These are phyloP conservation scores for Spinibarbus caldwelli DNA, from an alignment of 2,797 vertebrate species.

Conservation along the genomic window DNA sequence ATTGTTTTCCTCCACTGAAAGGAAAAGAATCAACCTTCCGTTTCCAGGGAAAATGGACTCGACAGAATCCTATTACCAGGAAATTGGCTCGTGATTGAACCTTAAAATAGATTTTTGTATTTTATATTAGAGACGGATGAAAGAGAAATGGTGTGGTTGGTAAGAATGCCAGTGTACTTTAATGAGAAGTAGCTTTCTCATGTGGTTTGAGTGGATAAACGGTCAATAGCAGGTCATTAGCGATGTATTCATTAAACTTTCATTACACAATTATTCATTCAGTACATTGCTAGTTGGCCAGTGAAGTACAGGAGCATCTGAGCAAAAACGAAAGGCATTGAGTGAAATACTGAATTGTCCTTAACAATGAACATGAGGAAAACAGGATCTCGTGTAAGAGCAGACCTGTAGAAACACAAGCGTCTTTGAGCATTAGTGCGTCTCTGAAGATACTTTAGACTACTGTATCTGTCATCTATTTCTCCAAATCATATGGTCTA, in stretches of 20 bases:
- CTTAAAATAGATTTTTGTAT: constrained; percentile 36
- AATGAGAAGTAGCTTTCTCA: constrained; percentile 15
- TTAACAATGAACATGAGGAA: neutral
- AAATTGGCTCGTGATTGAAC: constrained; percentile 38
- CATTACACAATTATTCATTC: neutral
- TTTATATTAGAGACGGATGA: neutral
- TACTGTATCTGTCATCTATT: neutral
- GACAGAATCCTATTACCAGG: constrained; percentile 27
- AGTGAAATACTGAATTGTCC: neutral
- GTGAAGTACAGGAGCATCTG: neutral
- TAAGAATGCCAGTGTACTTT: neutral
- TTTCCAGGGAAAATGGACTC: constrained; percentile 24
- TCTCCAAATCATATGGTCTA: neutral
- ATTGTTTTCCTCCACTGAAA: constrained; percentile 20
- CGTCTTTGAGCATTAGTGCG: neutral
- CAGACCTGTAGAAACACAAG: neutral
- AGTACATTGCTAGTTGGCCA: neutral
- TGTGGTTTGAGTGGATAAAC: constrained; percentile 1
- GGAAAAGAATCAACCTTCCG: constrained; percentile 36
- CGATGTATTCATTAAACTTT: constrained; percentile 19
- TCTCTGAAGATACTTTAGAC: neutral
- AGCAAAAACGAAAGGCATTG: neutral
- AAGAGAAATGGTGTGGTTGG: neutral
- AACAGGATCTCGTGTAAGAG: neutral
- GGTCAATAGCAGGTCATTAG: constrained; percentile 6